Base-by-base conservation (phyloP, 2,113 vertebrate genomes). In the Lepus europaeus region DNA sequence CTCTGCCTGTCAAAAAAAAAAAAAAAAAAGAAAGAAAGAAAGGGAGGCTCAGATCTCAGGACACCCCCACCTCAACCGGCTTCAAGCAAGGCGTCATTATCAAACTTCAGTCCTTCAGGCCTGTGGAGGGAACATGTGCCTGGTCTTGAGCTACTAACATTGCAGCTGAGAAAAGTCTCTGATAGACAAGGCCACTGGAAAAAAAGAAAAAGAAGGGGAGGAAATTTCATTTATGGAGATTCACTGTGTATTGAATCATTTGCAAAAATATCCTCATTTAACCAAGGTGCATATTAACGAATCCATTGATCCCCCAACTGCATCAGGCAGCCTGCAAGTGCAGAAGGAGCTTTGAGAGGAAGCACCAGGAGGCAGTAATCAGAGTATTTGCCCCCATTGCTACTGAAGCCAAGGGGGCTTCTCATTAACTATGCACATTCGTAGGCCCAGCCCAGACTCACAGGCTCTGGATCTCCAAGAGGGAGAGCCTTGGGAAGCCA, bases 211-310 rank as follows among this genome's bases (percentile, higher is more conserved):
- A 3, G 59, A 45, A 45, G 45, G 45, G 72, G 23, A 53, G 27
- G 84, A 31, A 77, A 61, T 78, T 95, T 73, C 20, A 53, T 74
- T 88, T 64, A 63, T 70, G 94, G 86, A 94, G 72, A 81, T 13
- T 29, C 45, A 53, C n/a, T 90, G 25, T 53, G 19, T 80, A 10
- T 63, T 66, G 49, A 88, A 64, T 84, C 49, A 11, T 95, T 91
- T 51, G 61, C 49, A 86, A 87, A 93, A 49, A 76, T 12, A 79
- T 63, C 84, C 68, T 96, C 36, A 77, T 69, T 84, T 80, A 77
- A 27, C 61, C n/a, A 33, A 76, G n/a, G 11, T 22, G 33, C 33
- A 53, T 25, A 79, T 53, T 63, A 87, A 69, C 68, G 31, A 82
- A 9, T 78, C 29, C 3, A 17, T 22, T 22, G 19, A 53, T 77